phyloP scores from a whole-genome alignment of 2,113 vertebrate species.

The Suricata suricatta region DNA sequence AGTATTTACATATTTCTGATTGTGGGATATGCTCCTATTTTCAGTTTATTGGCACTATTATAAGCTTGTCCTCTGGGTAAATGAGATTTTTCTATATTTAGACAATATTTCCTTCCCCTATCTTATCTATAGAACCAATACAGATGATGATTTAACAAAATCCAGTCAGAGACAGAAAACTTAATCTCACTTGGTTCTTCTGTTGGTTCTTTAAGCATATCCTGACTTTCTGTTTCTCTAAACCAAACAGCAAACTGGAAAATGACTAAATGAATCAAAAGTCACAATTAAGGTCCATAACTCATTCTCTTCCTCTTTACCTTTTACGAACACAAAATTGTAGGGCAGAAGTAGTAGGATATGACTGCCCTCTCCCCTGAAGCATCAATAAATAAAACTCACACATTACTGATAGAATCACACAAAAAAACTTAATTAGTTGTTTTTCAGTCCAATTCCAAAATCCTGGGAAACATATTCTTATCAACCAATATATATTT shows the following conservation, averaged over 20 bases:
- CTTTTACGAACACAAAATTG: not conserved
- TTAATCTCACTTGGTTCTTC: not conserved
- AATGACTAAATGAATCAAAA: not conserved
- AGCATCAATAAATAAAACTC: not conserved
- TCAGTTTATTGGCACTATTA: not conserved
- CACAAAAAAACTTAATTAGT: not conserved
- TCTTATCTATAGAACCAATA: not conserved
- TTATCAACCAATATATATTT: not conserved
- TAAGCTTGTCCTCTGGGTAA: not conserved
- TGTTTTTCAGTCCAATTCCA: not conserved
- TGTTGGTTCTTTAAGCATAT: not conserved
- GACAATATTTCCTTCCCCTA: not conserved
- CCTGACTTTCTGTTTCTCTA: not conserved
- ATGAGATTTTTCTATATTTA: not conserved
- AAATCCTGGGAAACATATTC: not conserved
- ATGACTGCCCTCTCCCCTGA: not conserved
- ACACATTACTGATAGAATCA: not conserved
- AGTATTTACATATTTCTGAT: not conserved
- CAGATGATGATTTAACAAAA: conserved; percentile 9
- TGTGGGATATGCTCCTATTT: not conserved
- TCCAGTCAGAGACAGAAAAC: not conserved
- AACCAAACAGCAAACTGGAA: not conserved
- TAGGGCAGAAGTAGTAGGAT: not conserved
- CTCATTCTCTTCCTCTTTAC: not conserved
- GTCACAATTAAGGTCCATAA: not conserved